Conservation (phyloP, 1,140 invertebrate genomes). For the Mamestra configurata region DNA sequence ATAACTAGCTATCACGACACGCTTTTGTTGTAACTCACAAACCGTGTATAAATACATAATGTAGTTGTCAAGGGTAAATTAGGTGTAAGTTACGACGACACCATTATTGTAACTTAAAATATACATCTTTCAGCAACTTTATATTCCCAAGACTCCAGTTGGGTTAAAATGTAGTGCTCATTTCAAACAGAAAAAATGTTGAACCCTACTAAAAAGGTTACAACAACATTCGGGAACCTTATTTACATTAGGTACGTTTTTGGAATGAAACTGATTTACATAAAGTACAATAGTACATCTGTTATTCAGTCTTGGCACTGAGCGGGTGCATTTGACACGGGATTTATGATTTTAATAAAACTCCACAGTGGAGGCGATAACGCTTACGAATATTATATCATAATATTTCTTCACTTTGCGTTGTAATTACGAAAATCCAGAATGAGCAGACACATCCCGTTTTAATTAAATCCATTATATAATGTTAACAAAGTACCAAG, state of each 20-base stretch:
- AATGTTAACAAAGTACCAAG: slow-evolving; percentile 58
- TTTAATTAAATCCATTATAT: slow-evolving; percentile 70
- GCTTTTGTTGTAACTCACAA: slow-evolving; percentile 7
- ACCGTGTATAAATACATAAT: slow-evolving; percentile 14
- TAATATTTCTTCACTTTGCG: slow-evolving; percentile 65
- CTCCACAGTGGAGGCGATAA: slow-evolving; percentile 71
- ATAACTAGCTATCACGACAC: slow-evolving; percentile 19
- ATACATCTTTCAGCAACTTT: slow-evolving; percentile 16
- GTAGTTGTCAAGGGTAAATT: slow-evolving; percentile 14
- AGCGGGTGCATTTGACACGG: slow-evolving; percentile 81
- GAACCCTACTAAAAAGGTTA: slow-evolving; percentile 47
- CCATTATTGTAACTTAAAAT: slow-evolving; percentile 20
- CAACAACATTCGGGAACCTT: slow-evolving; percentile 37
- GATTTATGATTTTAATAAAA: slow-evolving; percentile 87
- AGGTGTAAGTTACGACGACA: slow-evolving; percentile 10
- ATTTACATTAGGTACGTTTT: slow-evolving; percentile 55
- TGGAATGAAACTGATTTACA: slow-evolving; percentile 74
- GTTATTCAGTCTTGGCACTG: slow-evolving; percentile 69
- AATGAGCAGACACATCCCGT: slow-evolving; percentile 61
- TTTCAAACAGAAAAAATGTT: slow-evolving; percentile 33
- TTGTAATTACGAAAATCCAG: slow-evolving; percentile 63
- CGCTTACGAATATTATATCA: slow-evolving; percentile 71
- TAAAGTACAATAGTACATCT: slow-evolving; percentile 79
- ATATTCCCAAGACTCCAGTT: slow-evolving; percentile 7
- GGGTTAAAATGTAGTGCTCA: slow-evolving; percentile 36